Percentiles rank a stretch among this genome's conserved stretches.
Conservation (phyloP, 2,797 vertebrate genomes). For the Thalassophryne amazonica region DNA sequence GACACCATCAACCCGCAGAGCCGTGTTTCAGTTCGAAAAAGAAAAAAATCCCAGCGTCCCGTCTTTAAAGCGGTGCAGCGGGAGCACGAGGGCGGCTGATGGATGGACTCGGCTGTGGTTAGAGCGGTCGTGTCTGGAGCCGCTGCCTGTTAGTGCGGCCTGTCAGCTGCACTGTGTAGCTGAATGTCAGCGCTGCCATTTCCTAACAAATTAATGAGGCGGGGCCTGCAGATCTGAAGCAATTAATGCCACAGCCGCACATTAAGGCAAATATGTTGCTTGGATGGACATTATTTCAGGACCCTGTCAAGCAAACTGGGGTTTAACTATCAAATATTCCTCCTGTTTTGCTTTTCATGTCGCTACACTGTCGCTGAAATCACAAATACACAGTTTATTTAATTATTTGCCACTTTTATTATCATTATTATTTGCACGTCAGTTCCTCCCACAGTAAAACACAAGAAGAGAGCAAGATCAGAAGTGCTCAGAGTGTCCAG, state of each 20-base stretch:
- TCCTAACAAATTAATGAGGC: conserved; percentile 73
- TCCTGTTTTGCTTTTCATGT: too few species aligned
- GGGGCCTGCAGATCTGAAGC: conserved; percentile 36
- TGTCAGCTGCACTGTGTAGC: conserved; percentile 57
- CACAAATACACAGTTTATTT: too few species aligned
- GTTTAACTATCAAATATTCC: too few species aligned
- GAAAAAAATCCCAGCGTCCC: not conserved
- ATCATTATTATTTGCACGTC: too few species aligned
- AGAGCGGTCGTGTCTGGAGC: conserved; percentile 67
- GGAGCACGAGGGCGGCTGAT: conserved; percentile 40
- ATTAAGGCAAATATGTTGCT: conserved; percentile 7
- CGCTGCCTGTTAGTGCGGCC: conserved; percentile 69
- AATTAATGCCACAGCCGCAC: conserved; percentile 53
- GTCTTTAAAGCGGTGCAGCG: conserved; percentile 22
- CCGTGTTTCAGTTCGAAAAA: conserved; percentile 11
- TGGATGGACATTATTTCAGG: not conserved
- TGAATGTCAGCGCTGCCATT: conserved; percentile 63
- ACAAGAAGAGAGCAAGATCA: too few species aligned
- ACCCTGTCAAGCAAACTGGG: not conserved
- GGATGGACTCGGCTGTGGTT: conserved; percentile 65
- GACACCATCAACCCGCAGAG: not conserved
- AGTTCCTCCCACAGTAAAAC: too few species aligned
- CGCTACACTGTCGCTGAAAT: too few species aligned
- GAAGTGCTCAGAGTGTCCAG: too few species aligned
- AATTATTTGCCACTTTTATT: too few species aligned